Evolutionary conservation across 2,888 invertebrate genomes (phyloP).

Genomic region (Drosophila maculinotata): DNA sequence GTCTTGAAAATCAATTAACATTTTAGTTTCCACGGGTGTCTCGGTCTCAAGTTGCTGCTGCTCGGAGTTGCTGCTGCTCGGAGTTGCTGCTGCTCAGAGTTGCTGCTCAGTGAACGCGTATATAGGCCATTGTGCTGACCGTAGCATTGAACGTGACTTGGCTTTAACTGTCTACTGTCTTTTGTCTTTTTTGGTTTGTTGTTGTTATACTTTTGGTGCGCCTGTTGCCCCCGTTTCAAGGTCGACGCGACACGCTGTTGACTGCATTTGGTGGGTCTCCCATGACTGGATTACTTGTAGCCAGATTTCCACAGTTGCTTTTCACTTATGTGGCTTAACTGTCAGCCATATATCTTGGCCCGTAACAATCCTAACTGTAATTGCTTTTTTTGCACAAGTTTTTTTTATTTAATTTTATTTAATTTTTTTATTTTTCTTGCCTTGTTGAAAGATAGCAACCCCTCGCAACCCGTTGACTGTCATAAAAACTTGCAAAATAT

Average conservation of each 20-base stretch:
- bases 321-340: conserved; percentile 35
- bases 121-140: conserved; percentile 52
- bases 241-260: conserved; percentile 20
- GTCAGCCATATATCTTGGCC: conserved; percentile 15
- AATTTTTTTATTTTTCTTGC: not conserved
- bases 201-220: not conserved
- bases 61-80: conserved; percentile 1
- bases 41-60: not conserved
- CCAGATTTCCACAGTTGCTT: conserved; percentile 29
- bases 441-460: conserved; percentile 16
- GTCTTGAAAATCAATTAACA: conserved; percentile 70
- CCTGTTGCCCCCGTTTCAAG: conserved; percentile 51
- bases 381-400: conserved; percentile 10
- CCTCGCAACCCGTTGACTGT: not conserved
- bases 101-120: conserved; percentile 23
- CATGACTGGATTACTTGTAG: conserved; percentile 18
- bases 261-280: conserved; percentile 31
- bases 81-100: conserved; percentile 7
- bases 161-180: conserved; percentile 45
- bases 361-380: conserved; percentile 20
- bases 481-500: conserved; percentile 1
- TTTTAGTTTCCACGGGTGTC: conserved; percentile 52
- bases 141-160: conserved; percentile 75
- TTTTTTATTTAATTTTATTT: conserved; percentile 1
- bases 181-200: not conserved